Percentiles rank a stretch among this genome's conserved stretches.
Evolutionary conservation across 2,888 invertebrate genomes (phyloP).

Genomic region (Lasius platythorax): DNA sequence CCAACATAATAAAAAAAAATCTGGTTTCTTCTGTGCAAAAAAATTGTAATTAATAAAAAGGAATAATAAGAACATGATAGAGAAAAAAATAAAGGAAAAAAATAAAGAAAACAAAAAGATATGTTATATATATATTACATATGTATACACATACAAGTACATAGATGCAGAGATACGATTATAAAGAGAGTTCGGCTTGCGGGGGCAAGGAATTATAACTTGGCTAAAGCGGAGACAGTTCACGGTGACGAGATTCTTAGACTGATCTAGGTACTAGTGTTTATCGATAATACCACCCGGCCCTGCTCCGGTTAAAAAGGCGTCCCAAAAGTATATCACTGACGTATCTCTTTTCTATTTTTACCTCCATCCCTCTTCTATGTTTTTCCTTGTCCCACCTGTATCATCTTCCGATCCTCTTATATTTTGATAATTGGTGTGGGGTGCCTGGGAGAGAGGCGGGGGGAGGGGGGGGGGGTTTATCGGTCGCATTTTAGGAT

Average conservation of each 20-base stretch:
- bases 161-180: conserved; percentile 50
- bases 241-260: conserved; percentile 86
- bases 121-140: conserved; percentile 48
- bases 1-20: conserved; percentile 80
- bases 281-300: conserved; percentile 80
- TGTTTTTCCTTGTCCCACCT: neutral
- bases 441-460: conserved; percentile 76
- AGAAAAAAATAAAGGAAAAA: conserved; percentile 59
- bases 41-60: conserved; percentile 41
- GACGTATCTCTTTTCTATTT: conserved; percentile 30
- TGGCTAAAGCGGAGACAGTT: conserved; percentile 84
- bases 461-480: conserved; percentile 72
- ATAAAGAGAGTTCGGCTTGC: conserved; percentile 79
- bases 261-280: conserved; percentile 86
- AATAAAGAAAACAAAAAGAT: conserved; percentile 48
- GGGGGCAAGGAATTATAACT: conserved; percentile 81
- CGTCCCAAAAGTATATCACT: conserved; percentile 75
- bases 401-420: conserved; percentile 45
- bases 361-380: neutral
- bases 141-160: conserved; percentile 38
- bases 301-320: conserved; percentile 77
- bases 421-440: conserved; percentile 75
- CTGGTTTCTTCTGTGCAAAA: conserved; percentile 74
- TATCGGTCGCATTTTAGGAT: conserved; percentile 83
- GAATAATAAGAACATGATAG: conserved; percentile 60